Percentiles rank a stretch among this genome's conserved stretches.
Evolutionary conservation across 2,113 vertebrate genomes (phyloP).

Genomic region (Ariopsis seemanni): DNA sequence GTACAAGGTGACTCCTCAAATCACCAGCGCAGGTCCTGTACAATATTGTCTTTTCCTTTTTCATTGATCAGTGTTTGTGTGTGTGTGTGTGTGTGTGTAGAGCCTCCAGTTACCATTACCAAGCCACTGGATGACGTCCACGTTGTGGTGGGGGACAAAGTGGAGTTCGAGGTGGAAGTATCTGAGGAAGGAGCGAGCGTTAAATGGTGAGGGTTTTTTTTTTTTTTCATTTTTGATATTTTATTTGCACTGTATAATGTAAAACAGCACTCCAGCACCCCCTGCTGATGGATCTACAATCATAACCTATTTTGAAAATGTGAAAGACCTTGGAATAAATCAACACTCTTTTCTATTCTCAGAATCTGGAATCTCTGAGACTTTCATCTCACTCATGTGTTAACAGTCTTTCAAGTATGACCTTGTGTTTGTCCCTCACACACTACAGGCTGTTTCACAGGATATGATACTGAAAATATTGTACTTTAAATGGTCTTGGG

Average conservation of each 20-base stretch:
- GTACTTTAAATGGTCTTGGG: too few relatives aligned
- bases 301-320: not conserved
- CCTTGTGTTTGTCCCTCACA: too few relatives aligned
- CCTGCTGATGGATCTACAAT: not conserved
- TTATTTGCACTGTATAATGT: too few relatives aligned
- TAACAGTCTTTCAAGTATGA: too few relatives aligned
- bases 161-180: conserved; percentile 86
- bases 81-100: conserved; percentile 59
- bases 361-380: not conserved
- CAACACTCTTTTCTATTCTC: not conserved
- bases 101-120: conserved; percentile 81
- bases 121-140: conserved; percentile 87
- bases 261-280: not conserved
- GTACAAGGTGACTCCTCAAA: conserved; percentile 78
- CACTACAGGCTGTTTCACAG: too few relatives aligned
- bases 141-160: conserved; percentile 82
- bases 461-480: too few relatives aligned
- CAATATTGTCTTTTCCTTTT: not conserved
- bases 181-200: conserved; percentile 87
- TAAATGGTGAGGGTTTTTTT: conserved; percentile 79
- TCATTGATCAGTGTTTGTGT: not conserved
- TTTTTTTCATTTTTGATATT: too few relatives aligned
- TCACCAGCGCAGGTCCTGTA: not conserved
- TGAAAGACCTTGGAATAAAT: too few relatives aligned
- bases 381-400: not conserved